Evolutionary conservation across 1,140 invertebrate genomes (phyloP).

Genomic region (Paracyclopina nana): DNA sequence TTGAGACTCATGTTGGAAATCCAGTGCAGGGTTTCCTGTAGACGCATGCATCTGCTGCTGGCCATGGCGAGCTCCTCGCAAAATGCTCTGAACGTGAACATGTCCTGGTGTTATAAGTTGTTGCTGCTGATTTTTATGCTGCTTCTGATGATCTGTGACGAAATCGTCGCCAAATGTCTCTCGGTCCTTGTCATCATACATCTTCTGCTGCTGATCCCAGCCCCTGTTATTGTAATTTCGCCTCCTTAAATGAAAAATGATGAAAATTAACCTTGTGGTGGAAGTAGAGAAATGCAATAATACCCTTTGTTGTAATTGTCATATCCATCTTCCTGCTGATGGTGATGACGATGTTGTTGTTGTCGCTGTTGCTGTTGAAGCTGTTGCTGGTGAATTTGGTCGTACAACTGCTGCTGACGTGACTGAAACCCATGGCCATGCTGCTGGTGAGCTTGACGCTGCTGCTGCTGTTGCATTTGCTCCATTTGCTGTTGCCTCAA

Average conservation of each 20-base stretch:
- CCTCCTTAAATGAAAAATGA: no score
- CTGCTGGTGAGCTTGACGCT: background rate
- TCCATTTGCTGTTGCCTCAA: no score
- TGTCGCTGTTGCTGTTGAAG: background rate
- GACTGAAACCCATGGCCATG: background rate
- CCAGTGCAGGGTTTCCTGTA: background rate
- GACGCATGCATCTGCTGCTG: background rate
- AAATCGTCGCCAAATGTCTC: slow-evolving; percentile 9
- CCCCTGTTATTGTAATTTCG: no score
- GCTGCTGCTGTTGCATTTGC: background rate
- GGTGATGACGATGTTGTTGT: slow-evolving; percentile 3
- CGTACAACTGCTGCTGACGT: background rate
- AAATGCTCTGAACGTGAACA: slow-evolving; percentile 1
- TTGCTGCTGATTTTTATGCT: background rate
- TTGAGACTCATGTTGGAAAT: background rate
- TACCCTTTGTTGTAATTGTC: no score
- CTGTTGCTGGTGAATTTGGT: background rate
- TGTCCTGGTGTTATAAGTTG: slow-evolving; percentile 4
- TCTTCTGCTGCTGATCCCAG: background rate
- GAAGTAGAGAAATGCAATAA: no score
- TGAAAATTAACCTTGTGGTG: no score
- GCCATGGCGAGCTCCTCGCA: background rate
- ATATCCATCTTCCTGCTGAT: background rate
- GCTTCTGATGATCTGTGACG: background rate
- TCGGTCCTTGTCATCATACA: slow-evolving; percentile 5